A percentile compares a stretch with the other conserved stretches of the same genome.
These are phyloP conservation scores for Lagorchestes hirsutus DNA, from an alignment of 2,797 vertebrate genomes.

Conservation along the genomic window DNA sequence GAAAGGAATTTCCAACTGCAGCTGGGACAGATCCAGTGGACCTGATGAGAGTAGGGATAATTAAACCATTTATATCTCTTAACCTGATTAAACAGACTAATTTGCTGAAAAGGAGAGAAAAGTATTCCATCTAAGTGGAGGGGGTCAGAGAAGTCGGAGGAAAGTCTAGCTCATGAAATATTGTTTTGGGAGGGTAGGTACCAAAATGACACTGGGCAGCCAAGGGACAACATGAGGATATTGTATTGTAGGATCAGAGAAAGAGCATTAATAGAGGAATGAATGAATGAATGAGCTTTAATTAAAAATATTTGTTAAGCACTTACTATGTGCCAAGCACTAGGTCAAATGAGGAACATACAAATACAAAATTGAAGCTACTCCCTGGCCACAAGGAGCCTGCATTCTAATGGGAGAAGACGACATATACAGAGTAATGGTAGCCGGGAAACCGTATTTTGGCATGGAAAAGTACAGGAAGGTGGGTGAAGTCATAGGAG, in stretches of 20 bases:
- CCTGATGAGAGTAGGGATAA: not conserved
- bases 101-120: not conserved
- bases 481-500: not conserved
- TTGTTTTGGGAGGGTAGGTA: not conserved
- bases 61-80: not conserved
- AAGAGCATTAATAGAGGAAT: not conserved
- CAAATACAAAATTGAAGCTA: not conserved
- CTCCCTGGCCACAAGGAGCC: not conserved
- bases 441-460: not conserved
- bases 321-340: not conserved
- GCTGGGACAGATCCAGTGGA: not conserved
- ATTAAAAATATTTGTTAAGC: not conserved
- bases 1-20: not conserved
- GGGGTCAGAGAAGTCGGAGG: not conserved
- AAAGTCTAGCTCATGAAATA: not conserved
- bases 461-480: not conserved
- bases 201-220: not conserved
- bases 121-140: not conserved
- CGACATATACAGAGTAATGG: not conserved
- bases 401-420: not conserved
- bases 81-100: not conserved
- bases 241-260: not conserved
- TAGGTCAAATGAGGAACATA: not conserved
- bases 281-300: not conserved
- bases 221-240: not conserved